A percentile compares a stretch with the other conserved stretches of the same genome.
phyloP scores from a whole-genome alignment of 2,797 vertebrate species.

The Chaenodraco wilsoni region DNA sequence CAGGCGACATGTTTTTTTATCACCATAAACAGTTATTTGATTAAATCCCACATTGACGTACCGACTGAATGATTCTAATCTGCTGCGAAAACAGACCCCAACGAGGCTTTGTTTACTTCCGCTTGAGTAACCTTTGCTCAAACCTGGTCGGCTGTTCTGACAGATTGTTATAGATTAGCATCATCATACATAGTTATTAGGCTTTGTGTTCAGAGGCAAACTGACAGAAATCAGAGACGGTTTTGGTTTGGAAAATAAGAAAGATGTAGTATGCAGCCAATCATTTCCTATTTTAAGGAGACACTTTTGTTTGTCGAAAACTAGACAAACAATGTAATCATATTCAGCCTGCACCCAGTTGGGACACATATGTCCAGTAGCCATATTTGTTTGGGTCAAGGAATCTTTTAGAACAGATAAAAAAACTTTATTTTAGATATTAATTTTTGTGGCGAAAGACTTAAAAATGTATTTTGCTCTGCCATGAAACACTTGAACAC shows the following conservation, averaged over 20 bases:
- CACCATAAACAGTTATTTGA: not conserved
- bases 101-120: not conserved
- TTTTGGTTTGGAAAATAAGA: not conserved
- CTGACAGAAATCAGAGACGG: not conserved
- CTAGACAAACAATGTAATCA: not conserved
- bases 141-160: not conserved
- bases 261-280: not conserved
- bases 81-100: not conserved
- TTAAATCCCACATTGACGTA: not conserved
- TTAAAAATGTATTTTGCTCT: not conserved
- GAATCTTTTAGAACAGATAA: not conserved
- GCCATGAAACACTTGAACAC: slow-evolving; percentile 9
- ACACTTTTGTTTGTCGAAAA: not conserved
- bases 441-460: not conserved
- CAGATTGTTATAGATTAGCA: not conserved
- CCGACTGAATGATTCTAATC: not conserved
- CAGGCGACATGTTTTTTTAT: not conserved
- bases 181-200: not conserved
- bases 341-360: not conserved
- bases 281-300: not conserved
- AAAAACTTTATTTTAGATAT: not conserved
- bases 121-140: not conserved
- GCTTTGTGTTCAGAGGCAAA: not conserved
- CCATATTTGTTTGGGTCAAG: slow-evolving; percentile 14
- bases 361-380: not conserved